Base-by-base conservation (phyloP, 2,113 vertebrate genomes). In the Pholis gunnellus region DNA sequence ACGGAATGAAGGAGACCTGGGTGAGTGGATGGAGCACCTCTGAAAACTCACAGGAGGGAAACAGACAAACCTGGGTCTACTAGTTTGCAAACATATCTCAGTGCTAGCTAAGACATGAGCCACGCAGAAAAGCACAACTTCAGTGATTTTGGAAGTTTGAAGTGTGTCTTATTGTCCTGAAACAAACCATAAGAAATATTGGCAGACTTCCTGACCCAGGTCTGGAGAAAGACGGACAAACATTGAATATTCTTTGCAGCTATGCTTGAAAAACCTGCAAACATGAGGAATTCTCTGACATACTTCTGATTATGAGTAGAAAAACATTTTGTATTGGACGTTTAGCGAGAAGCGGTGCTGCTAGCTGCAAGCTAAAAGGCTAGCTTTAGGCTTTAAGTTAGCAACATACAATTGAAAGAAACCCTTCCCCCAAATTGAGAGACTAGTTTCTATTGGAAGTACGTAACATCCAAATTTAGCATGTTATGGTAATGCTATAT, bases 1-100 rank as follows among this genome's bases (percentile, higher is more conserved):
- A 87, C 66, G 72, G 46, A 57, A 80, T 77, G 84, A 78, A 57
- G 75, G 65, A 67, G 74, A 92, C 87, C 89, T 81, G 57, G 72
- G 81, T 50, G 72, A 85, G 73, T 59, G 40, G 61, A 73, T 1
- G 63, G 63, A 81, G 27, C 25, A 69, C 38, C 65, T 42, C 67
- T 84, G 75, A 40, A 78, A 78, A 83, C 83, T 78, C 22, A 48
- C 40, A 48, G 34, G 64, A 78, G 83, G 70, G 46, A 70, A 73
- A 87, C 79, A 90, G 68, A 84, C 40, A 68, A 7, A 67, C 64
- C 46, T 40, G 60, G 42, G 59, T 75, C 75, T 25, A 42, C 59
- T 65, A 46, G 54, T 61, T 72, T 73, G 72, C 73, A 72, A 64
- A 64, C 42, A 38, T 71, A 61, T 63, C 68, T 75, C 46, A 67